Conservation (phyloP, 2,888 invertebrate species). For the Scelioninae gen. 1 region DNA sequence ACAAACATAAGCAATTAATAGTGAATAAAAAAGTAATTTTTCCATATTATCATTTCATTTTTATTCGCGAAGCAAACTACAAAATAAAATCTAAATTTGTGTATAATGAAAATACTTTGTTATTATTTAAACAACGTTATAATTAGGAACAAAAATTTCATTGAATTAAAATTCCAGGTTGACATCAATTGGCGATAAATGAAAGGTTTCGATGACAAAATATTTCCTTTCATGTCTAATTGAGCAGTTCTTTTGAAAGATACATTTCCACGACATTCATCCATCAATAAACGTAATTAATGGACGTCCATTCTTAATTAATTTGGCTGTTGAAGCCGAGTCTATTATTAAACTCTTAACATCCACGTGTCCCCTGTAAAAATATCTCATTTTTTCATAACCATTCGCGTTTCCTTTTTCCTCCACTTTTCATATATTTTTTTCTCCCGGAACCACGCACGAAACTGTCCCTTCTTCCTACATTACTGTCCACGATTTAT, state of each 20-base stretch:
- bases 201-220: slow-evolving; percentile 41
- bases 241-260: slow-evolving; percentile 36
- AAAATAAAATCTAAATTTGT: too few species aligned
- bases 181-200: slow-evolving; percentile 15
- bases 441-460: too few species aligned
- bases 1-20: too few species aligned
- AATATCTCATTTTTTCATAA: neutral
- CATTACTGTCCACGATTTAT: too few species aligned
- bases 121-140: too few species aligned
- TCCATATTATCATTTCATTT: too few species aligned
- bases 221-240: slow-evolving; percentile 46
- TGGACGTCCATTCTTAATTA: slow-evolving; percentile 47
- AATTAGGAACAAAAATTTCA: neutral
- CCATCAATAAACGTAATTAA: slow-evolving; percentile 48
- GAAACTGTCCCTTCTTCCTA: too few species aligned
- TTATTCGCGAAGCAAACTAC: too few species aligned
- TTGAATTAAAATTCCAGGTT: neutral
- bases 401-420: neutral
- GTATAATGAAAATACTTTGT: too few species aligned
- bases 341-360: slow-evolving; percentile 41
- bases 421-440: neutral
- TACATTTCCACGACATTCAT: slow-evolving; percentile 46
- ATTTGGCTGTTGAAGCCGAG: slow-evolving; percentile 23
- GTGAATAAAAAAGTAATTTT: too few species aligned
- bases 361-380: neutral